These are phyloP conservation scores for Platysternon megacephalum DNA, from an alignment of 2,113 vertebrate genomes.

Conservation along the genomic window DNA sequence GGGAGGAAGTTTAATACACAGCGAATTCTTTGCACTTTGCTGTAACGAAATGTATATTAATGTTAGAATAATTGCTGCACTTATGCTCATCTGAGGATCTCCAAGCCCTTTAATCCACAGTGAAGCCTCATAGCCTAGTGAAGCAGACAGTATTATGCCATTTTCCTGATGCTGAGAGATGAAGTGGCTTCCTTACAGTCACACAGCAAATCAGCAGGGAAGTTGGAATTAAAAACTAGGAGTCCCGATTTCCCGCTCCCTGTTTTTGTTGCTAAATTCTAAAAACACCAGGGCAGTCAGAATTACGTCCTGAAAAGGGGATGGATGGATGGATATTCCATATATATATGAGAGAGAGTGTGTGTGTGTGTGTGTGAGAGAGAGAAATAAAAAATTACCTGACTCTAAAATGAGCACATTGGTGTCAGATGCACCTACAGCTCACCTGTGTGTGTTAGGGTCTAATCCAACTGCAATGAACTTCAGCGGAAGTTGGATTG, in stretches of 20 bases:
- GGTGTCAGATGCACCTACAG: no score
- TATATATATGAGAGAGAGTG: not conserved
- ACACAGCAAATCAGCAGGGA: fast-evolving
- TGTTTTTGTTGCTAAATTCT: fast-evolving
- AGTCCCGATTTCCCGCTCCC: not conserved
- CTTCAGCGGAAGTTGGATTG: not conserved
- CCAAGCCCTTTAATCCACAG: not conserved
- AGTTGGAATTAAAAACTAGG: not conserved
- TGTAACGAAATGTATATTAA: not conserved
- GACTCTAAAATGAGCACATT: not conserved
- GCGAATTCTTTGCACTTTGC: not conserved
- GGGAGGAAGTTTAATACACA: not conserved
- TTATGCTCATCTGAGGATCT: not conserved
- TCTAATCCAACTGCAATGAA: no score
- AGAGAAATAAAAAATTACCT: not conserved
- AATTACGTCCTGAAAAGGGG: not conserved
- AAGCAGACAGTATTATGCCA: fast-evolving
- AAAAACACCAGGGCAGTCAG: not conserved
- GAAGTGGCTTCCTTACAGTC: not conserved
- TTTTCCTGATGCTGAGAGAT: not conserved
- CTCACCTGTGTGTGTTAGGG: not conserved
- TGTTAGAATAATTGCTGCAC: not conserved
- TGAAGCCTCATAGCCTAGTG: not conserved
- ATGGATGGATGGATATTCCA: not conserved
- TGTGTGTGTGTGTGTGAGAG: not conserved